Evolutionary conservation across 2,113 vertebrate species (phyloP).

Genomic region (Rattus norvegicus): GRCr8 NC_086019.1:240831501-240832000

Average conservation of each 20-base stretch:
- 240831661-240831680: not conserved
- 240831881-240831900: not conserved
- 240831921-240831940: not conserved
- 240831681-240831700: not conserved
- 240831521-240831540: not conserved
- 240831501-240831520: not conserved
- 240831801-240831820: not conserved
- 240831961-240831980: not conserved
- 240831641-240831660: not conserved
- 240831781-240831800: not conserved
- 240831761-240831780: not conserved
- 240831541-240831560: not conserved
- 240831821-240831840: not conserved
- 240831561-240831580: not conserved
- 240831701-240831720: not conserved
- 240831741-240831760: not conserved
- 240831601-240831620: not conserved
- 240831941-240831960: not conserved
- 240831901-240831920: not conserved
- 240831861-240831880: not conserved
- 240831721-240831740: not conserved
- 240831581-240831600: not conserved
- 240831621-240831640: not conserved
- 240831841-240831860: not conserved
- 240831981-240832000: not conserved